Base-by-base conservation (phyloP, 64 coral and sea anemone species). In the Montipora sp. region DNA sequence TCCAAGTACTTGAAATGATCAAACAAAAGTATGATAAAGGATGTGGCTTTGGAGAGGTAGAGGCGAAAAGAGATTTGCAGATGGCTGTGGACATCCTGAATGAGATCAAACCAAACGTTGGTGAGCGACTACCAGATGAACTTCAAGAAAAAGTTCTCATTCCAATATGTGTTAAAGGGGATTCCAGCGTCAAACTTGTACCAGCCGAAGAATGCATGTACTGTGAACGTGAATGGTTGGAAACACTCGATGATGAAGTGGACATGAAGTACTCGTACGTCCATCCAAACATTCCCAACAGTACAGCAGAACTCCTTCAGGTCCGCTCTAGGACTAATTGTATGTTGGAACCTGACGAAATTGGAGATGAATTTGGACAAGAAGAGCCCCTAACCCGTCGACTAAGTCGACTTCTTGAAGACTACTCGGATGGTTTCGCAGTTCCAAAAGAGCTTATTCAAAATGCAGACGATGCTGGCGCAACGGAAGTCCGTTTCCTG, bases 391-490 rank as follows among this genome's bases (percentile, higher is more conserved):
- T 99, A 59, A 94, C 94, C 18, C 87, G 90, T 47, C 78, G 98
- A 77, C 58, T 98, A 4, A 73, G 77, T 23, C 87, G 93, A 89
- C 81, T 98, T 24, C 19, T 98, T 1, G 91, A 98, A 77, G 91
- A 95, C n/a, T 98, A 98, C 84, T 94, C 91, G 7, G 97, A 98
- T 67, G 94, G 97, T 10, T 87, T 96, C 45, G 87, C 92, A 21
- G 92, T 96, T 47, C 88, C 94, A 8, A 98, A 98, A 77, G 96
- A 98, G 55, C 84, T 98, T 5, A 93, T 98, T 74, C 96, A 98
- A 84, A 98, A 98, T 71, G 96, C 96, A 16, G 96, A 98, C 45
- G 96, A 98, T 86, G 96, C 96, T 22, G 90, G 93, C 8, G 93
- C 93, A 13, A 94, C 88, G 3, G 93, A 95, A 58, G 88, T 95